Evolutionary conservation across 53 echinoderm and acorn worm species (phyloP), one percentile per base, ranked within the genome.

Genomic region (Antedon mediterranea): DNA sequence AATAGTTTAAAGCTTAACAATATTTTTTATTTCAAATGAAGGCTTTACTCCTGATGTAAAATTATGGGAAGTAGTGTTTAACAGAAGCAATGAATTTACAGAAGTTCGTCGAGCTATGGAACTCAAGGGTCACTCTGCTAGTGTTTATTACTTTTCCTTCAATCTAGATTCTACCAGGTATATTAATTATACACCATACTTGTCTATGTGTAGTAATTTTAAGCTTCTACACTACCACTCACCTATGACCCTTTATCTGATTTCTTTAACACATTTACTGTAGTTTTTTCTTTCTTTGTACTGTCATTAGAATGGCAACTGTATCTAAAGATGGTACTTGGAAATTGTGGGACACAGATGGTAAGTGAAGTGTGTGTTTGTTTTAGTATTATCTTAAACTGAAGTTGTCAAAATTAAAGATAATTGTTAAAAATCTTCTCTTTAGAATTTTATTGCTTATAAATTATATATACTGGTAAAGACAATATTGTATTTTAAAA

Each of bases 31-130:
- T 37, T 37, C 11, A 6, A 37, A 37, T 37, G 75, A 27, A 95
- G 97, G 97, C 57, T 95, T 95, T 71, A 95, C 97, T 14, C 97
- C 97, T 18, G 97, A 95, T 43, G 97, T 95, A n/a, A 95, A 95
- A 81, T 83, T 95, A 0, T 89, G 92, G 88, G 91, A 92, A 79
- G 92, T 95, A 0, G 81, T 89, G 20, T 95, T 95, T 30, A 84
- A 41, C 43, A 95, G 92, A 83, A 78, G 73, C 7, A 90, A 90
- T 11, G 83, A 86, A 34, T 95, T 89, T 77, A 41, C 32, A 20
- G 92, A 92, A 43, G 97, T 89, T n/a, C 83, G 78, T 71, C 78
- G 92, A 31, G 92, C 89, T 30, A 95, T 95, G 97, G 97, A 95
- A 31, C 78, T 95, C 28, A 95, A 92, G 43, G 97, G 97, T 29